Conservation (phyloP, 2,113 vertebrate genomes). For the Piliocolobus tephrosceles region DNA sequence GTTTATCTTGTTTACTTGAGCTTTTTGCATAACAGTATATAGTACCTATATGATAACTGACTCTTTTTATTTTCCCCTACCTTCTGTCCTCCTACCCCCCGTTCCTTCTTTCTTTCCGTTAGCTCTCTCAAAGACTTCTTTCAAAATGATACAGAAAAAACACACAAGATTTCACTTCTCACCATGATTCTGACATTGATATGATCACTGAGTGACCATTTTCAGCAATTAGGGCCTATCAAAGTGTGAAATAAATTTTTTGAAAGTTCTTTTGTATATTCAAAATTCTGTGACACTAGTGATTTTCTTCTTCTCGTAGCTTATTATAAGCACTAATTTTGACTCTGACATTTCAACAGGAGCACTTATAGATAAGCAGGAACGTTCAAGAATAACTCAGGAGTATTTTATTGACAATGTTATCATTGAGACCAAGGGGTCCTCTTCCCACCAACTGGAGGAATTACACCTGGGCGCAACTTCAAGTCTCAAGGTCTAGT, state of each 20-base stretch:
- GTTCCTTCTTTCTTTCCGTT: background rate
- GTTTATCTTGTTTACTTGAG: background rate
- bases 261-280: background rate
- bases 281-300: background rate
- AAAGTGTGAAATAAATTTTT: background rate
- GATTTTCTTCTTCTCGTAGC: background rate
- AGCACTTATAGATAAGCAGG: background rate
- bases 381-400: background rate
- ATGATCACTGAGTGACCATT: background rate
- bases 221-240: background rate
- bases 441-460: background rate
- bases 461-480: background rate
- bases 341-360: background rate
- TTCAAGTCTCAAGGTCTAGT: background rate
- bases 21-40: background rate
- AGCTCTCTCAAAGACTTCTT: background rate
- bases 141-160: background rate
- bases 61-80: background rate
- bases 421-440: background rate
- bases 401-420: background rate
- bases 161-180: background rate
- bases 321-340: background rate
- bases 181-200: background rate
- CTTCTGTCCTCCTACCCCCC: no score
- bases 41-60: background rate